These are phyloP conservation scores for Rhorus exstirpatorius DNA, from an alignment of 2,888 invertebrate genomes.

Conservation along the genomic window DNA sequence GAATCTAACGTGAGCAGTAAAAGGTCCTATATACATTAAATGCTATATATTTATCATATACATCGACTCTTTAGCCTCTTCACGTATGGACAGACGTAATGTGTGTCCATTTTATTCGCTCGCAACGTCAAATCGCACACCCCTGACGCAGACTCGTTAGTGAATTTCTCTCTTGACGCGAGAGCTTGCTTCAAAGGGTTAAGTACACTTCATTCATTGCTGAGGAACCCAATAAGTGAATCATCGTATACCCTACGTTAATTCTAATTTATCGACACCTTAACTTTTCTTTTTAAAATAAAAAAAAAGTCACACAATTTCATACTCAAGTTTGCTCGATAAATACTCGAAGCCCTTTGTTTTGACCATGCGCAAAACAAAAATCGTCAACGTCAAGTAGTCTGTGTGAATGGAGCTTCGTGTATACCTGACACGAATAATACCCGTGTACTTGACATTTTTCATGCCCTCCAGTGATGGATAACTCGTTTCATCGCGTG, in stretches of 20 bases:
- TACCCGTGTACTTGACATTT: background rate
- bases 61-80: slow-evolving; percentile 49
- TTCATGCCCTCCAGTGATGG: slow-evolving; percentile 22
- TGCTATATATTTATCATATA: slow-evolving; percentile 1
- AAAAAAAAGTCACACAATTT: background rate
- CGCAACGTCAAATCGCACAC: slow-evolving; percentile 62
- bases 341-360: background rate
- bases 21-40: slow-evolving; percentile 39
- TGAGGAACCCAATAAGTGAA: too few relatives aligned
- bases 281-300: background rate
- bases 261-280: background rate
- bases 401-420: slow-evolving; percentile 21
- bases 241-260: too few relatives aligned
- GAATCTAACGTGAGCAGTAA: slow-evolving; percentile 58
- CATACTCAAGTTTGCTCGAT: background rate
- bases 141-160: slow-evolving; percentile 32
- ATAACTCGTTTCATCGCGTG: slow-evolving; percentile 23
- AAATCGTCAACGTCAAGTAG: background rate
- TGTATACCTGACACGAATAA: background rate
- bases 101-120: slow-evolving; percentile 81
- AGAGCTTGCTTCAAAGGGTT: too few relatives aligned
- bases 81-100: slow-evolving; percentile 79
- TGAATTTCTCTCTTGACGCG: slow-evolving; percentile 12
- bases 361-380: background rate
- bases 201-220: too few relatives aligned